Evolutionary conservation across 2,113 vertebrate genomes (phyloP).

Genomic region (Gopherus flavomarginatus): DNA sequence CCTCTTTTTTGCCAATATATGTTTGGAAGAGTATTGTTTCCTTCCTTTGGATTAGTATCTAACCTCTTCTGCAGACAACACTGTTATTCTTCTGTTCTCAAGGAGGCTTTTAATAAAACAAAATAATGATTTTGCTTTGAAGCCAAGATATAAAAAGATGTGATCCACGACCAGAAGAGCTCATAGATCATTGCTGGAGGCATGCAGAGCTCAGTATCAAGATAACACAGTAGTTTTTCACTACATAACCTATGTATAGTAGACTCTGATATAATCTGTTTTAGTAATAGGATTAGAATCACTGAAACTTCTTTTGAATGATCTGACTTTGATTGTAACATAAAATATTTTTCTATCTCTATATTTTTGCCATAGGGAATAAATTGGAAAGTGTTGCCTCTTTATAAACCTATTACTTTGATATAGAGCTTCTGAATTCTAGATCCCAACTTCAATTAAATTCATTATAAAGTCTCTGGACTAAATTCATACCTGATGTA

Average conservation of each 20-base stretch:
- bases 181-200: neutral
- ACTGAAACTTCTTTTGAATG: slow-evolving; percentile 2
- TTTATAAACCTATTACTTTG: neutral
- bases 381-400: neutral
- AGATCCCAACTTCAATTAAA: neutral
- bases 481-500: neutral
- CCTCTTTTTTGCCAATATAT: neutral
- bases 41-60: neutral
- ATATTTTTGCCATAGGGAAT: slow-evolving; percentile 12
- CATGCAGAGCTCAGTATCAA: neutral
- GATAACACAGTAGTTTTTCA: neutral
- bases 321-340: neutral
- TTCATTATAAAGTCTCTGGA: neutral
- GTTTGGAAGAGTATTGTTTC: neutral
- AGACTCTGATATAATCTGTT: neutral
- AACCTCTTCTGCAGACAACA: neutral
- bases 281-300: neutral
- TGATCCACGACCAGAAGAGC: neutral
- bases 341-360: slow-evolving; percentile 21
- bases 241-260: neutral
- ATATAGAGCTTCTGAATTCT: neutral
- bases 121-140: neutral
- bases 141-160: neutral
- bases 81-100: neutral
- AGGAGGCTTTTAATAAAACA: neutral